A percentile compares a stretch with the other conserved stretches of the same genome.
phyloP scores from a whole-genome alignment of 2,113 vertebrate genomes.

The Melanostigma gelatinosum region DNA sequence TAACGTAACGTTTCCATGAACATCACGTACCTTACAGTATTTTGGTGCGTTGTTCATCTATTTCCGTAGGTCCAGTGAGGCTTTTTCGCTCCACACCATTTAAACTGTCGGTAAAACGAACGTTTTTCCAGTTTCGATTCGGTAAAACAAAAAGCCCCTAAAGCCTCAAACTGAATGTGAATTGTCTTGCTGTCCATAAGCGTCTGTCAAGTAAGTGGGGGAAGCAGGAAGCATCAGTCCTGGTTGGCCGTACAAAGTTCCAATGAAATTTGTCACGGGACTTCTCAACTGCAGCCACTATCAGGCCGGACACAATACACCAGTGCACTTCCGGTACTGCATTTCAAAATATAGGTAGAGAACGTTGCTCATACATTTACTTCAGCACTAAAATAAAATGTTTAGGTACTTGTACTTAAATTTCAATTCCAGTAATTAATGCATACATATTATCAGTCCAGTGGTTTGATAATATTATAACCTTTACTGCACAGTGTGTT shows the following conservation, averaged over 20 bases:
- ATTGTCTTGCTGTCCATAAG: background rate
- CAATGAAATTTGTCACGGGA: conserved; percentile 84
- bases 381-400: background rate
- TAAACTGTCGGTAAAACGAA: background rate
- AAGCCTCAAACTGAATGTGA: background rate
- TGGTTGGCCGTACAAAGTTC: conserved; percentile 71
- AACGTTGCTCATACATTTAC: background rate
- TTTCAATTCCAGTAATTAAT: background rate
- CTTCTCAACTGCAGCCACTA: background rate
- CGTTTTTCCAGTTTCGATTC: background rate
- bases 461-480: background rate
- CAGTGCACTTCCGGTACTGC: background rate
- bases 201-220: conserved; percentile 26
- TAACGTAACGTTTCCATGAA: conserved; percentile 36
- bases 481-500: no score
- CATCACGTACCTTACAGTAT: conserved; percentile 76
- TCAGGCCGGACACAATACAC: background rate
- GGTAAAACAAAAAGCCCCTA: background rate
- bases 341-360: conserved; percentile 47
- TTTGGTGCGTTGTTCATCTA: conserved; percentile 47
- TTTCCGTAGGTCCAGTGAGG: conserved; percentile 29
- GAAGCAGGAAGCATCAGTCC: conserved; percentile 73
- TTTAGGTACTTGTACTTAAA: background rate
- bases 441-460: background rate
- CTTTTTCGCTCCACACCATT: conserved; percentile 38